phyloP scores from a whole-genome alignment of 2,888 invertebrate genomes.

The Drosophila merina region DNA sequence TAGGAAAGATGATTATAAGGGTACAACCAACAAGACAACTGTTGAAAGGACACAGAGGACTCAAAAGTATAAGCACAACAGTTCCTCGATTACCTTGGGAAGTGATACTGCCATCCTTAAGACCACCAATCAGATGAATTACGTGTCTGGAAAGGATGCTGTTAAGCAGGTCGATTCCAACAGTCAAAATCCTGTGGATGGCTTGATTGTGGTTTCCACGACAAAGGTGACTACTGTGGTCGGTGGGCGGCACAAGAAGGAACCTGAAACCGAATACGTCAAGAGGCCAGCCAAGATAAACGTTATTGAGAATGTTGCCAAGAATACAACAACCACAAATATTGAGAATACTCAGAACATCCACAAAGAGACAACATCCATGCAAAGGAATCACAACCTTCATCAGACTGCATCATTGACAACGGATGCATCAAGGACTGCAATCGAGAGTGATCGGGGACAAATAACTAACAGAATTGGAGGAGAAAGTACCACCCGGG shows the following conservation, averaged over 20 bases:
- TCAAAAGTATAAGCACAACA: constrained; percentile 75
- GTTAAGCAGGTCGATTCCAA: constrained; percentile 83
- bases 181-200: constrained; percentile 84
- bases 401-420: constrained; percentile 46
- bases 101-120: constrained; percentile 85
- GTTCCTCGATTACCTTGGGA: constrained; percentile 88
- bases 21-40: constrained; percentile 50
- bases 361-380: constrained; percentile 71
- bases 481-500: constrained; percentile 27
- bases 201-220: constrained; percentile 85
- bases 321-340: constrained; percentile 79
- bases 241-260: constrained; percentile 79
- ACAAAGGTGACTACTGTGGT: constrained; percentile 84
- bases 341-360: constrained; percentile 78
- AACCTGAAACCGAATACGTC: constrained; percentile 82
- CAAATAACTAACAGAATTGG: constrained; percentile 30
- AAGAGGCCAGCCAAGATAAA: constrained; percentile 81
- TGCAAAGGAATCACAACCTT: constrained; percentile 67
- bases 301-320: constrained; percentile 81
- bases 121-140: constrained; percentile 87
- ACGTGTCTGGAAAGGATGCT: constrained; percentile 84
- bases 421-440: constrained; percentile 45
- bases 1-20: constrained; percentile 69
- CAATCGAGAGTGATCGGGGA: constrained; percentile 45
- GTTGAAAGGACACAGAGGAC: constrained; percentile 60